Base-by-base conservation (phyloP, 2,113 vertebrate species). In the Hylia prasina region DNA sequence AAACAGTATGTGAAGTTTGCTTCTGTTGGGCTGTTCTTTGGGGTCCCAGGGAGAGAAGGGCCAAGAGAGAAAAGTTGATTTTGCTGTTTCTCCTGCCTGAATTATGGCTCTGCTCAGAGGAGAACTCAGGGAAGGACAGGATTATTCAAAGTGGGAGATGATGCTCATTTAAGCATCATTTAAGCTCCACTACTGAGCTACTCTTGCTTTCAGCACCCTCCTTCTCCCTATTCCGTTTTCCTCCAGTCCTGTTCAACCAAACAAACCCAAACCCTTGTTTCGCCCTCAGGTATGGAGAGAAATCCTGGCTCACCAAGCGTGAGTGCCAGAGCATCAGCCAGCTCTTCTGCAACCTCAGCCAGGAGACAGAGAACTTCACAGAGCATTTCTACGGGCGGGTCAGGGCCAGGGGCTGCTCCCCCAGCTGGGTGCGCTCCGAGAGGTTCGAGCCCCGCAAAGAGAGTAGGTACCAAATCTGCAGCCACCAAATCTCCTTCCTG, bases 321-420 rank as follows among this genome's bases (percentile, higher is more conserved):
- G 97, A 96, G 90, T 98, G 98, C 90, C 98, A 98, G 87, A 51
- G 35, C 21, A 97, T 97, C 96, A 92, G 93, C 1, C 68, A 9
- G 69, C 80, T 37, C 10, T 98, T 81, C 94, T 98, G 98, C 96
- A 97, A 98, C 71, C 96, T 98, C 65, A 98, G 96, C 1, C 1
- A 1, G 19, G 98, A 98, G 77, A 98, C 97, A 0, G 68, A 95
- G 47, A 96, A 94, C 70, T 51, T 93, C 84, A 70, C 2, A 0
- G 97, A 98, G 56, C 37, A 44, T 10, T 98, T 97, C 90, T 97
- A 97, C 0, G 98, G 96, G 68, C 58, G 88, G 51, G 98, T 98
- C 58, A 96, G 84, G 4, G 98, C 97, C 15, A 1, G 57, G 57
- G 63, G 50, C 82, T 96, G 57, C 44, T 61, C 83, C 11, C 48